Evolutionary conservation across 2,888 invertebrate genomes (phyloP), one percentile per base, ranked within the genome.

Genomic region (Hydropsyche betteni): DNA sequence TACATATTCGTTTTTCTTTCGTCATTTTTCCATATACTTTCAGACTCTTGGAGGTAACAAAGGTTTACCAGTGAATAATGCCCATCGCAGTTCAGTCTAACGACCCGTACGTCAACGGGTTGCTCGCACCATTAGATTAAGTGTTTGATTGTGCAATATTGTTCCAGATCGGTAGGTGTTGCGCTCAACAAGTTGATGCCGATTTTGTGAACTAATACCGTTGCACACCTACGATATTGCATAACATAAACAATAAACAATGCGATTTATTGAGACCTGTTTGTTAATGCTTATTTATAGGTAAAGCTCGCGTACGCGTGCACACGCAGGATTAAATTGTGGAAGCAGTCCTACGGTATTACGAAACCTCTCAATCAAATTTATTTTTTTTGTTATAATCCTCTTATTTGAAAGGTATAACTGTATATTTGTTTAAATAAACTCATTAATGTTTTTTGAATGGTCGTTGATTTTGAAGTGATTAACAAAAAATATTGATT

Each of bases 141-240:
- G 58, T 58, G 58, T 58, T 58, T 58, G 58, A 58, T 58, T 58
- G 58, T 58, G 58, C 24, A 58, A 58, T 58, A 58, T 53, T 14
- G 58, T 58, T 58, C 16, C 58, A 58, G 58, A 24, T 8, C 58
- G 58, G 58, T 58, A 58, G 58, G 58, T 58, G 58, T 58, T 58
- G 58, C 16, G 58, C 24, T 58, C 58, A 58, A 58, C 58, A 58
- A 58, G 58, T 58, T 58, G 58, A 58, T 58, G 24, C 58, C 24
- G 58, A 58, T 58, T 58, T 58, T 58, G 58, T 58, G 58, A 58
- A 58, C 58, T 58, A 58, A 58, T 16, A 14, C 58, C 58, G 58
- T 58, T 24, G 24, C 24, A 14, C 58, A 58, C 58, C 58, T 58
- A 58, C 58, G 58, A 58, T 58, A 58, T 58, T 14, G 58, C 58